These are phyloP conservation scores for Quadriops clusia DNA, from an alignment of 2,888 invertebrate genomes.

Conservation along the genomic window DNA sequence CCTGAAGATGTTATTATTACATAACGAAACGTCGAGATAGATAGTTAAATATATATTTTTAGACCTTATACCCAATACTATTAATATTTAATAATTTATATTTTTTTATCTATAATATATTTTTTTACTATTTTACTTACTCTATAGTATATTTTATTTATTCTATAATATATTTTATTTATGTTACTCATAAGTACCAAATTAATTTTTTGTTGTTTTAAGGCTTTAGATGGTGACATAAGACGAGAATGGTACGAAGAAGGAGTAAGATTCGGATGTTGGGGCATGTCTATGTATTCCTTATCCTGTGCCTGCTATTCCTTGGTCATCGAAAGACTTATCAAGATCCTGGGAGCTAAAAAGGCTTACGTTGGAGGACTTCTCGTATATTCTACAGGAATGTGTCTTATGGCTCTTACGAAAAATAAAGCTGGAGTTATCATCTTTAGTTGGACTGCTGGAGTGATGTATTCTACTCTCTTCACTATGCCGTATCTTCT, in stretches of 20 bases:
- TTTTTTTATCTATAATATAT: too few relatives aligned
- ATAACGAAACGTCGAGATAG: too few relatives aligned
- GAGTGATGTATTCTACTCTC: constrained; percentile 93
- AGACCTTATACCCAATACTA: too few relatives aligned
- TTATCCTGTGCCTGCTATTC: constrained; percentile 93
- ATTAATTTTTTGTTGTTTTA: too few relatives aligned
- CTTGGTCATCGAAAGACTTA: constrained; percentile 73
- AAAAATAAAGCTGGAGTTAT: constrained; percentile 70
- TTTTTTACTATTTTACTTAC: too few relatives aligned
- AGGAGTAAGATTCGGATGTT: constrained; percentile 89
- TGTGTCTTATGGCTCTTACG: constrained; percentile 73
- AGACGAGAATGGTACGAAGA: constrained; percentile 66
- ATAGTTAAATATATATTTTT: too few relatives aligned
- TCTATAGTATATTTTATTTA: too few relatives aligned
- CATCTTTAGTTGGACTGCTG: constrained; percentile 85
- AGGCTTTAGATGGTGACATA: constrained; percentile 57
- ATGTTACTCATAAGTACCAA: too few relatives aligned
- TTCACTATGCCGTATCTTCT: constrained; percentile 95
- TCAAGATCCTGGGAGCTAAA: constrained; percentile 83
- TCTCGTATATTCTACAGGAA: constrained; percentile 77
- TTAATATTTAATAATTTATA: too few relatives aligned
- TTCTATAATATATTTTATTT: background rate
- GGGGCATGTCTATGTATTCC: constrained; percentile 94
- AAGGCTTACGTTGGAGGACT: constrained; percentile 81
- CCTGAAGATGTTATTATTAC: too few relatives aligned